These are phyloP conservation scores for Cylindroiulus punctatus DNA, from an alignment of 2,888 invertebrate genomes.

Conservation along the genomic window DNA sequence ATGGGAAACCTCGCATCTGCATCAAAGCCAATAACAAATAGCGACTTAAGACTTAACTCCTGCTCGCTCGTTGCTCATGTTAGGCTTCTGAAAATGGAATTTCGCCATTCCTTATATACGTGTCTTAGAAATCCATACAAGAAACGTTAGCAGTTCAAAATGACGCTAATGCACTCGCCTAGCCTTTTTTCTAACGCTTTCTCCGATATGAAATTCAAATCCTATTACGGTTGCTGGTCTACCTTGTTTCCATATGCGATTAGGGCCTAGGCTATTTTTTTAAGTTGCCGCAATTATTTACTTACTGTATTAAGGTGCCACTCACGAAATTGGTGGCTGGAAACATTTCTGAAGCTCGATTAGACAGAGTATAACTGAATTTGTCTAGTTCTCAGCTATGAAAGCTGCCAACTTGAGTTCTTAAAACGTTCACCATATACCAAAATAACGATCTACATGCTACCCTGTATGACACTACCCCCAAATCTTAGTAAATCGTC, in stretches of 20 bases:
- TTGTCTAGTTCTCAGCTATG: too few species aligned
- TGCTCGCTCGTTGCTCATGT: conserved; percentile 33
- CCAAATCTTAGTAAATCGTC: too few species aligned
- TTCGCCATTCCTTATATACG: not conserved
- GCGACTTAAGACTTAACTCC: conserved; percentile 35
- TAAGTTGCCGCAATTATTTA: not conserved
- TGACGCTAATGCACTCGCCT: conserved; percentile 22
- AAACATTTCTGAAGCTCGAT: too few species aligned
- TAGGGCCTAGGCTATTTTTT: not conserved
- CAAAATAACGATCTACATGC: too few species aligned
- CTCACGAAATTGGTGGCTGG: not conserved
- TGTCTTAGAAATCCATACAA: conserved; percentile 19
- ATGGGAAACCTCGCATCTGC: conserved; percentile 42
- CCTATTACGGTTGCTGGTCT: not conserved
- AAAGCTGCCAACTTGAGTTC: too few species aligned
- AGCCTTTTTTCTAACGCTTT: not conserved
- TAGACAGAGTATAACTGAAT: too few species aligned
- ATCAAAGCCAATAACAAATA: conserved; percentile 42
- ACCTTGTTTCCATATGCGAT: not conserved
- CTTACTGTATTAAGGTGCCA: not conserved
- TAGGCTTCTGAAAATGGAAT: conserved; percentile 24
- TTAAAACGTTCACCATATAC: too few species aligned
- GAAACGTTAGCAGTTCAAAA: conserved; percentile 29
- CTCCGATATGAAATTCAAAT: conserved; percentile 9
- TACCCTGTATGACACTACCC: too few species aligned